Base-by-base conservation (phyloP, 2,797 vertebrate species). In the Staurois parvus region DNA sequence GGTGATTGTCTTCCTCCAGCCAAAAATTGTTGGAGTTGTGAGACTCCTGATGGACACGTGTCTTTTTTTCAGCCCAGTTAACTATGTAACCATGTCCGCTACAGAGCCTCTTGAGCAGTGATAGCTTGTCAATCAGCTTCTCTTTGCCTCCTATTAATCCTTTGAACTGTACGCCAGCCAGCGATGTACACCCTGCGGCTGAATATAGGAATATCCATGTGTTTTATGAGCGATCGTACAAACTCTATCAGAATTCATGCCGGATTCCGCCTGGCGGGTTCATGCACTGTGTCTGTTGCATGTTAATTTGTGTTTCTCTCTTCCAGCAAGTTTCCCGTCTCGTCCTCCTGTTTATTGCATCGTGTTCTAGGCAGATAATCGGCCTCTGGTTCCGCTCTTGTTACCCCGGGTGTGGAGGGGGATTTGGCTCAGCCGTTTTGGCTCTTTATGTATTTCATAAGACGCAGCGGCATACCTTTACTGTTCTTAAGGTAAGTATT, bases 251-350 rank as follows among this genome's bases (percentile, higher is more conserved):
- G 72, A 28, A 52, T 45, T 75, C 37, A 45, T 70, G 77, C 17
- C 13, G 29, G 64, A 45, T 79, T 26, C 28, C 62, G 74, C 40
- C 73, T 59, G 12, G 66, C 29, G 37, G 68, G 69, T 62, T 77
- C 52, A 30, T 40, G 30, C 52, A 52, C 21, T 12, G 69, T 76
- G 73, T 30, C 75, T 83, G 67, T 76, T 68, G 73, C 62, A 73
- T 74, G 56, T 73, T 79, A 34, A 73, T 84, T 84, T 79, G 37
- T 15, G 62, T 84, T 84, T 84, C 52, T 69, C n/a, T 17, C 78
- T 62, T 48, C 45, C 40, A 9, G 78, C 48, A 26, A 76, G 64
- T 29, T 75, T 26, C 17, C 32, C 13, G 45, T 62, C 32, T 73
- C 24, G 45, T 75, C 74, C 34, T 62, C 10, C n/a, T 72, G 28